Percentiles rank a stretch among this genome's conserved stretches.
phyloP scores from a whole-genome alignment of 2,888 invertebrate species.

The Drosophila ochracea region DNA sequence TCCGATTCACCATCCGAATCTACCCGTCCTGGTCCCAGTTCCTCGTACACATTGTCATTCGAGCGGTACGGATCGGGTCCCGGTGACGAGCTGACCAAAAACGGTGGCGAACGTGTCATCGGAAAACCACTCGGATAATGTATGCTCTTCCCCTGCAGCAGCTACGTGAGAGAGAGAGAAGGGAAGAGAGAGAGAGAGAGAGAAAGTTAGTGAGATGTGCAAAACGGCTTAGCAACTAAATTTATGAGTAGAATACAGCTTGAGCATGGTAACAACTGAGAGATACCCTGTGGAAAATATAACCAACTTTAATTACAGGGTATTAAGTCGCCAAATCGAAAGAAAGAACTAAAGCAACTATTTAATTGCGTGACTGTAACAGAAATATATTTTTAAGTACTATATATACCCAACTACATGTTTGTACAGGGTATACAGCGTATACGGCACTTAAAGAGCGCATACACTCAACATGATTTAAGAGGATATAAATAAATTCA shows the following conservation, averaged over 20 bases:
- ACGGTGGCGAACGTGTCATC: slow-evolving; percentile 87
- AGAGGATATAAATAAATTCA: neutral
- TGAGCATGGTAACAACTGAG: neutral
- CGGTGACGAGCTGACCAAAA: slow-evolving; percentile 90
- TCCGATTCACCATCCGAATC: slow-evolving; percentile 88
- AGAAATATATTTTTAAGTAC: neutral
- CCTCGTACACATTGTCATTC: slow-evolving; percentile 93
- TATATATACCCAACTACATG: neutral
- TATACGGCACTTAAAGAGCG: neutral
- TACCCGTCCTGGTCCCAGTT: slow-evolving; percentile 88
- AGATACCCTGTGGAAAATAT: neutral
- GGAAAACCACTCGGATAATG: slow-evolving; percentile 88
- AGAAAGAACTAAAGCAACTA: no score
- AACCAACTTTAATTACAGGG: neutral
- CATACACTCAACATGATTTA: neutral
- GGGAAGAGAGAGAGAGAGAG: slow-evolving; percentile 5
- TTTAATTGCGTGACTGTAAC: neutral
- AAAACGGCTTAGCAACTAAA: neutral
- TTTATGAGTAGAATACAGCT: neutral
- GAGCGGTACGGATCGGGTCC: slow-evolving; percentile 88
- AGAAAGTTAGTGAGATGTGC: slow-evolving; percentile 18
- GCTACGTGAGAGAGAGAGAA: slow-evolving; percentile 55
- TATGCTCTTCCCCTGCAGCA: slow-evolving; percentile 84
- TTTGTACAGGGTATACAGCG: neutral
- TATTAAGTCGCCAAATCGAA: neutral